Percentiles rank a stretch among this genome's conserved stretches.
These are phyloP conservation scores for Trogon melanurus DNA, from an alignment of 2,113 vertebrate genomes.

Conservation along the genomic window DNA sequence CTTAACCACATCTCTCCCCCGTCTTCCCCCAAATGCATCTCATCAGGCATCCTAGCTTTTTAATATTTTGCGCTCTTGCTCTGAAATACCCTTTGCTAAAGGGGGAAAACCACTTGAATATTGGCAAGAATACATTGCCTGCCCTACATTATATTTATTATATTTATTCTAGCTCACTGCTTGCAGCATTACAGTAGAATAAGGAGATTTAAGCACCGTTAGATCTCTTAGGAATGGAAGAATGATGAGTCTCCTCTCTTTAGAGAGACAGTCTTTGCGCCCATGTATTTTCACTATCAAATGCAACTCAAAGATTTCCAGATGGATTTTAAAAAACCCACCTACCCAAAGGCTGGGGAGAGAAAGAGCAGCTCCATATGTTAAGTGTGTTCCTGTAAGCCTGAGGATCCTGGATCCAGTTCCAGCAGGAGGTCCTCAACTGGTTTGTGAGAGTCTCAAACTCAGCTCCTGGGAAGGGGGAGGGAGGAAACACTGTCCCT, in stretches of 20 bases:
- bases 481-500: constrained; percentile 56
- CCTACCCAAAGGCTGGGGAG: constrained; percentile 76
- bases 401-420: constrained; percentile 62
- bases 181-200: constrained; percentile 56
- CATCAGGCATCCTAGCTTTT: constrained; percentile 19
- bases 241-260: constrained; percentile 63
- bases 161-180: constrained; percentile 72
- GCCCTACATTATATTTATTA: constrained; percentile 58
- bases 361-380: constrained; percentile 62
- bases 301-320: constrained; percentile 64
- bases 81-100: constrained; percentile 51
- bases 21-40: not conserved
- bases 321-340: constrained; percentile 78
- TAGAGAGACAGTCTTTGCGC: constrained; percentile 56
- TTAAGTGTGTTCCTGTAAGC: constrained; percentile 65
- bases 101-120: constrained; percentile 12
- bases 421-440: constrained; percentile 64
- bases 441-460: constrained; percentile 64
- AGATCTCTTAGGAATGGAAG: constrained; percentile 67
- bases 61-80: constrained; percentile 43
- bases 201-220: constrained; percentile 66
- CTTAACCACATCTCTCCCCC: not conserved
- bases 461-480: constrained; percentile 40
- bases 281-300: constrained; percentile 59
- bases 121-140: constrained; percentile 33